Evolutionary conservation across 2,113 vertebrate species (phyloP), one percentile per base, ranked within the genome.

Genomic region (Podocnemis expansa): DNA sequence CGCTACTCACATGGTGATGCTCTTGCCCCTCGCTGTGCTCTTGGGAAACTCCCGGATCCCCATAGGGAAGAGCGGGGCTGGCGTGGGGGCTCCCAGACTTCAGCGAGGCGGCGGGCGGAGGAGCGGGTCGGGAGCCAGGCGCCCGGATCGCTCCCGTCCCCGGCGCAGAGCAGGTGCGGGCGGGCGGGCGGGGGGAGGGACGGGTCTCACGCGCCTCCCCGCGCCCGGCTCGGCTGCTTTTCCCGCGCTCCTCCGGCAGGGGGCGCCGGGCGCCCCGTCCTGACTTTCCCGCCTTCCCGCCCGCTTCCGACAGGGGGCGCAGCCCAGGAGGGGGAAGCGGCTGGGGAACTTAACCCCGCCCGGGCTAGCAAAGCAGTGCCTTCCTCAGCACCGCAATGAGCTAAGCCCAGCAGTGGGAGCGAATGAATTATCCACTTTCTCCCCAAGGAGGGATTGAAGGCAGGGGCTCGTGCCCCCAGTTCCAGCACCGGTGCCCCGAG

Each of bases 1-100:
- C 51, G 31, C 60, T 93, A 98, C 98, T 98, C 95, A 98, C 98
- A 93, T 84, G 10, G 97, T 85, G 80, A 92, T 90, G 93, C 94
- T 94, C 94, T 98, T 98, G 95, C 96, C 95, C 94, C 97, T 85
- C 78, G 98, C 87, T 34, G 97, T 92, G 95, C 97, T 95, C 94
- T 96, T 97, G 88, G 98, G 98, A 93, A 98, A 98, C 98, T 98
- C 98, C 27, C 97, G 96, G 90, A 98, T 97, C 96, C 98, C 98
- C 98, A 98, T 98, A 51, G 97, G 97, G 97, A 89, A 93, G 56
- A 93, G 95, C 95, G 89, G 96, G 63, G 81, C 63, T 87, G 88
- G 90, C 54, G 96, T 52, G n/a, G 91, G 95, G 56, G 97, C 97
- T 83, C 97, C 97, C 97, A 97, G 97, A 85, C 95, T 97, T 91